phyloP scores from a whole-genome alignment of 2,797 vertebrate genomes.

The Sebastes diploproa region DNA sequence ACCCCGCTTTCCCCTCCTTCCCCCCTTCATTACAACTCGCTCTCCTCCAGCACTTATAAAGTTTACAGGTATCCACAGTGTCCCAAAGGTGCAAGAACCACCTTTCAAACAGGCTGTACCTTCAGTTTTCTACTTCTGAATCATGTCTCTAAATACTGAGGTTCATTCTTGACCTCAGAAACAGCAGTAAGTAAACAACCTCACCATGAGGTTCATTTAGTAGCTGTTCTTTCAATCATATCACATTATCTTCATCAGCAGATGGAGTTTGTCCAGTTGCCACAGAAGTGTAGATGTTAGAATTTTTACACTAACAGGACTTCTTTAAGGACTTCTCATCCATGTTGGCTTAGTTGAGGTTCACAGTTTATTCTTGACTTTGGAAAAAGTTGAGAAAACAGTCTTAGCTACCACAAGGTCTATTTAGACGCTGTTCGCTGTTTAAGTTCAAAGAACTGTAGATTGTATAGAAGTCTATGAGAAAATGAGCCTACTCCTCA shows the following conservation, averaged over 20 bases:
- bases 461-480: too few relatives aligned
- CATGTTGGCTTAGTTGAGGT: too few relatives aligned
- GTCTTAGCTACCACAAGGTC: too few relatives aligned
- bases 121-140: background rate
- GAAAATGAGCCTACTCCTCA: too few relatives aligned
- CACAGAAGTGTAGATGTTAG: background rate
- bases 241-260: background rate
- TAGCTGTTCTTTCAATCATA: background rate
- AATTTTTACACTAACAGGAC: background rate
- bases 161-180: background rate
- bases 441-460: too few relatives aligned
- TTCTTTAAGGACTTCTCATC: background rate
- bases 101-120: background rate
- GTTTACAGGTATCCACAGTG: background rate
- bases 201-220: background rate
- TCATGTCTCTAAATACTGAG: background rate
- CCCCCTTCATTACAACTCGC: background rate
- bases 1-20: background rate
- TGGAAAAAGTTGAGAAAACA: too few relatives aligned
- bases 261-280: background rate
- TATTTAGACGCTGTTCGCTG: too few relatives aligned
- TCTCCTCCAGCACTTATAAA: background rate
- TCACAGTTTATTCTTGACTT: too few relatives aligned
- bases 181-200: background rate
- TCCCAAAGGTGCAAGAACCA: background rate